Evolutionary conservation across 2,113 vertebrate species (phyloP), one percentile per base, ranked within the genome.

Genomic region (Grus americana): DNA sequence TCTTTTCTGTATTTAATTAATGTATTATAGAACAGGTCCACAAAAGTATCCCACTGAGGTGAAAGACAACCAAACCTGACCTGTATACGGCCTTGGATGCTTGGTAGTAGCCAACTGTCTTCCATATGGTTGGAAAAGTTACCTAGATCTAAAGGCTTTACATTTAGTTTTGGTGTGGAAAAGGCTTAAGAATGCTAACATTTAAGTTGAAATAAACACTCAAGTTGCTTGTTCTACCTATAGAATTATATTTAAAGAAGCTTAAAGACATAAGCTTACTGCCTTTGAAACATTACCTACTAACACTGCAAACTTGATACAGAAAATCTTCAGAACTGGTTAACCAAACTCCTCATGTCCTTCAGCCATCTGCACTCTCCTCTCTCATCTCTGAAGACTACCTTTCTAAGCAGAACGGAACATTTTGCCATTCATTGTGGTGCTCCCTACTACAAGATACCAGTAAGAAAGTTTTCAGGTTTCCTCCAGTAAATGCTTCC

Each of bases 341-440:
- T 80, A 68, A 46, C 24, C 55, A 70, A 88, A 73, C 20, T 26
- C 46, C 22, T 11, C 0, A 0, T 12, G 50, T 62, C 74, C 68
- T 88, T 57, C 84, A 82, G 66, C n/a, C 57, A 65, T 4, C 74
- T 21, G 40, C 61, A 30, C 20, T 34, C 68, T 55, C 23, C 36
- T 27, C 40, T 47, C 42, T 6, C 3, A 1, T 21, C 58, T 38
- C 76, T 30, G 29, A 65, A 34, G 63, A 42, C 0, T 0, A 22
- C 65, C 55, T 4, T 68, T 36, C 44, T 11, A 65, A 81, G 84
- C 74, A 86, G 2, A 2, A 85, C n/a, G 27, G 58, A 85, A 57
- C 34, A 26, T 34, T 9, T 38, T 85, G 30, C 23, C 62, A 36
- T n/a, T 59, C 26, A 1, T 0, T 38, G 46, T 11, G 29, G 34